These are phyloP conservation scores for Catharus bicknelli DNA, from an alignment of 2,113 vertebrate genomes.

Conservation along the genomic window DNA sequence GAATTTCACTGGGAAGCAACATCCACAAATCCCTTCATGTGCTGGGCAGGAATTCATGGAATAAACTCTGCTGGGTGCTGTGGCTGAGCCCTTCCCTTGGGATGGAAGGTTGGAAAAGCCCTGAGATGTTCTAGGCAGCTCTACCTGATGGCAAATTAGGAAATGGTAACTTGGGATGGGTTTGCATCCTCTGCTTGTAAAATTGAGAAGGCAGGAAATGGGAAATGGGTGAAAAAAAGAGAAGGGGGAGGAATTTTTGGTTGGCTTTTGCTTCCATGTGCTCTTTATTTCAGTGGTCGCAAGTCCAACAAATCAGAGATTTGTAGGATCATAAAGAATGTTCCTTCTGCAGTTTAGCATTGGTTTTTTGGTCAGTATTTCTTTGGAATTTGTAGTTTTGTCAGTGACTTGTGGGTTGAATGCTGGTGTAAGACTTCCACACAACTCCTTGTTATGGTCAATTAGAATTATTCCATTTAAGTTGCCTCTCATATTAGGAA, in stretches of 20 bases:
- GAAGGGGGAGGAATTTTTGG: neutral
- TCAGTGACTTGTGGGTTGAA: neutral
- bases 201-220: neutral
- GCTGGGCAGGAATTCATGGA: neutral
- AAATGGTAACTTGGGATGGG: neutral
- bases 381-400: neutral
- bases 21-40: rapidly evolving
- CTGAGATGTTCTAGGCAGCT: neutral
- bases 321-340: rapidly evolving
- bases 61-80: neutral
- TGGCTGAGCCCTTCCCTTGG: neutral
- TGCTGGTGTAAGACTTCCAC: neutral
- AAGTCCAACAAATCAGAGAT: neutral
- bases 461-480: neutral
- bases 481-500: neutral
- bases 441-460: neutral
- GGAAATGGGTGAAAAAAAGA: neutral
- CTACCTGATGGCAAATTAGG: neutral
- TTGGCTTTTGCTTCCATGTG: neutral
- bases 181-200: neutral
- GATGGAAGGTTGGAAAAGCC: neutral
- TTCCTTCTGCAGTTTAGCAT: neutral
- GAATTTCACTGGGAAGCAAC: neutral
- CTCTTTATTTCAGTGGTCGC: neutral
- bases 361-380: neutral